A percentile compares a stretch with the other conserved stretches of the same genome.
phyloP scores from a whole-genome alignment of 2,113 vertebrate genomes.

The Proterorhinus semilunaris region DNA sequence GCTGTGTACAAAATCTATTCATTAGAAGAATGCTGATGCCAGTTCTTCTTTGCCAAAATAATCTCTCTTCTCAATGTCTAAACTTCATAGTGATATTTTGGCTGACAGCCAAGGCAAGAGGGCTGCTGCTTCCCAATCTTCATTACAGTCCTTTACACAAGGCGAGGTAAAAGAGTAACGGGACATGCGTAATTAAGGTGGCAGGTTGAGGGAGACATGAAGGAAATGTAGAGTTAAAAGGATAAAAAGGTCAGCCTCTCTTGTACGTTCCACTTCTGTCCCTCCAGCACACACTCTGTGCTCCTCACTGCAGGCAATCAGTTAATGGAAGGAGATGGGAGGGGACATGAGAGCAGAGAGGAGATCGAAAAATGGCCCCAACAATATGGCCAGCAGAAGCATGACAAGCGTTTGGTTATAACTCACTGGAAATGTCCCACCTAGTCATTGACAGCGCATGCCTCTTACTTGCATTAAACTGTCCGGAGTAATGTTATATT shows the following conservation, averaged over 20 bases:
- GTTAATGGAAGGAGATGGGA: constrained; percentile 56
- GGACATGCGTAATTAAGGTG: not conserved
- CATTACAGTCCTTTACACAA: constrained; percentile 47
- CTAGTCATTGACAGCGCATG: not conserved
- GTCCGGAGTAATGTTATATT: not conserved
- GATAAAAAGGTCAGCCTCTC: constrained; percentile 43
- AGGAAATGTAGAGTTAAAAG: constrained; percentile 22
- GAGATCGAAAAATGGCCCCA: constrained; percentile 16
- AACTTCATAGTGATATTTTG: constrained; percentile 41
- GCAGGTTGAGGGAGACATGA: not conserved
- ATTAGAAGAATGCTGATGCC: constrained; percentile 38
- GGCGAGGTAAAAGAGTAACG: constrained; percentile 28
- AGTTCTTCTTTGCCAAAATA: constrained; percentile 38
- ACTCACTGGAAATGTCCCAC: constrained; percentile 18
- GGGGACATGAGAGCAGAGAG: not conserved
- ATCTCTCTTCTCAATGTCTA: constrained; percentile 13
- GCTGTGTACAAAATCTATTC: constrained; percentile 29
- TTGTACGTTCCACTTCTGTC: constrained; percentile 22
- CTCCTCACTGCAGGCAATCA: constrained; percentile 61
- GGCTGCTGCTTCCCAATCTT: constrained; percentile 41
- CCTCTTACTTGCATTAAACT: not conserved
- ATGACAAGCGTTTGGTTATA: constrained; percentile 5
- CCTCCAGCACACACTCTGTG: constrained; percentile 9
- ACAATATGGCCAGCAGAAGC: constrained; percentile 10
- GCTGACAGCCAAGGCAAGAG: constrained; percentile 35